A percentile compares a stretch with the other conserved stretches of the same genome.
Evolutionary conservation across 2,888 invertebrate species (phyloP).

Genomic region (Ypsolopha scabrella): DNA sequence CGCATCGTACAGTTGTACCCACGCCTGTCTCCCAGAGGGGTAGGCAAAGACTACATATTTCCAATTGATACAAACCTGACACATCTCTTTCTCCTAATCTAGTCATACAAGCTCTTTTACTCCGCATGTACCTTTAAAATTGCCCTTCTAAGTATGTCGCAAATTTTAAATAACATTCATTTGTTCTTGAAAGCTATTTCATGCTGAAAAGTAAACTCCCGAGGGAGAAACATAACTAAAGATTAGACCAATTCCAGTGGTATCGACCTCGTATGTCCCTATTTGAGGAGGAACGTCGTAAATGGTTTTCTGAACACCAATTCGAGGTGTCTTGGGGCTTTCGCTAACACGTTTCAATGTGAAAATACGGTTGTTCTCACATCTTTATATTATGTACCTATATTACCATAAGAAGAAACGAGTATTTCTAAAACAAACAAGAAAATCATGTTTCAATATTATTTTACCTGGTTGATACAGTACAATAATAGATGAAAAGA

Average conservation of each 20-base stretch:
- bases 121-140: too few relatives aligned
- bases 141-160: too few relatives aligned
- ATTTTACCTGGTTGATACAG: too few relatives aligned
- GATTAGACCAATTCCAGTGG: constrained; percentile 47
- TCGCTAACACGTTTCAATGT: constrained; percentile 18
- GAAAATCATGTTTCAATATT: too few relatives aligned
- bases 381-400: neutral
- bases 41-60: too few relatives aligned
- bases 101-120: too few relatives aligned
- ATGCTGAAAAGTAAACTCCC: constrained; percentile 30
- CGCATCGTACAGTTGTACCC: too few relatives aligned
- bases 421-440: too few relatives aligned
- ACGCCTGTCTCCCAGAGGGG: too few relatives aligned
- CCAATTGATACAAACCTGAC: too few relatives aligned
- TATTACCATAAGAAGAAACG: too few relatives aligned
- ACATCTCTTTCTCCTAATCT: constrained; percentile 12
- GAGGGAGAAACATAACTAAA: constrained; percentile 36
- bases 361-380: constrained; percentile 12
- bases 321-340: constrained; percentile 25
- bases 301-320: constrained; percentile 41
- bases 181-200: constrained; percentile 12
- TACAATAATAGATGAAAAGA: too few relatives aligned
- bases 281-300: constrained; percentile 34
- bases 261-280: constrained; percentile 34
- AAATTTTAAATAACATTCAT: neutral